Percentiles rank a stretch among this genome's conserved stretches.
Evolutionary conservation across 2,888 invertebrate genomes (phyloP).

Genomic region (Synanthedon myopaeformis): DNA sequence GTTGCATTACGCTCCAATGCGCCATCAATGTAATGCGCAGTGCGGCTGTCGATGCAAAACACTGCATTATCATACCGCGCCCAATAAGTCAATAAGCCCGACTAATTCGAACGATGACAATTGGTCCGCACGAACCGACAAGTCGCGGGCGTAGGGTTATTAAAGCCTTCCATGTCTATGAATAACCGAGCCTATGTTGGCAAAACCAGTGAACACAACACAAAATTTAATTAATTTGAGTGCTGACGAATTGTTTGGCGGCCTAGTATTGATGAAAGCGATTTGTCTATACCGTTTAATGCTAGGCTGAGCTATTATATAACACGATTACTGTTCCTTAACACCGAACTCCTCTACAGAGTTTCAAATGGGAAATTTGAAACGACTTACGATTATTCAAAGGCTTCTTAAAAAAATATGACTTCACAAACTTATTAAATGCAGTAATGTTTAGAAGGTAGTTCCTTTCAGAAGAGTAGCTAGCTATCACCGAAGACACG

Average conservation of each 20-base stretch:
- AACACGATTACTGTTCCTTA: too few relatives aligned
- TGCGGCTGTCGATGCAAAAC: conserved; percentile 26
- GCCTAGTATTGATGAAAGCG: too few relatives aligned
- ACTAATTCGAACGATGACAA: neutral
- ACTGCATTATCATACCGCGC: conserved; percentile 17
- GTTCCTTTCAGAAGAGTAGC: too few relatives aligned
- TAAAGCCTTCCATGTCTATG: neutral
- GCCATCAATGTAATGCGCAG: conserved; percentile 25
- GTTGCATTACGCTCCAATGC: conserved; percentile 8
- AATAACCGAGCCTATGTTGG: neutral
- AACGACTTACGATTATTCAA: too few relatives aligned
- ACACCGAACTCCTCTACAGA: too few relatives aligned
- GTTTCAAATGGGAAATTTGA: too few relatives aligned
- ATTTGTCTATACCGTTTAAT: too few relatives aligned
- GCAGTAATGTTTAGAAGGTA: too few relatives aligned
- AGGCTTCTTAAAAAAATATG: too few relatives aligned
- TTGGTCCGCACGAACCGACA: neutral
- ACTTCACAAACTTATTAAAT: too few relatives aligned
- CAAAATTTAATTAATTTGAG: neutral
- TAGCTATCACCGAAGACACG: too few relatives aligned
- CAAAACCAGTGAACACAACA: neutral
- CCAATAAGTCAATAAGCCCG: neutral
- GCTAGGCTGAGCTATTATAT: too few relatives aligned
- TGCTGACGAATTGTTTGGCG: neutral
- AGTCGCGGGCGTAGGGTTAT: neutral